Evolutionary conservation across 92 coral and sea anemone genomes (phyloP).

Genomic region (Zoanthus gigantus): DNA sequence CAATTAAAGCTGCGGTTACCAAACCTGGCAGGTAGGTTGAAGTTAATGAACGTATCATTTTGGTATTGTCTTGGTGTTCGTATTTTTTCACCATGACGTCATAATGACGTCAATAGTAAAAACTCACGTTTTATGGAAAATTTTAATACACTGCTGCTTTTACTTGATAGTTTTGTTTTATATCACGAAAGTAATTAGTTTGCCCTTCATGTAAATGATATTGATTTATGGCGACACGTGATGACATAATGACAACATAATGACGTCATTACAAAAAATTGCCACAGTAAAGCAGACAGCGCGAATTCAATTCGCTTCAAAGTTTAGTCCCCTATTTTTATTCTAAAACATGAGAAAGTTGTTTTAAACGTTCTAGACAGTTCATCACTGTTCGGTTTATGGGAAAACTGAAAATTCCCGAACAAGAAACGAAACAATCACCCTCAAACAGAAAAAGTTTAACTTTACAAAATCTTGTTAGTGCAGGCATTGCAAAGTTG

Average conservation of each 20-base stretch:
- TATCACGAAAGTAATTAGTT: slow-evolving; percentile 27
- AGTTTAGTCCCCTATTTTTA: neutral
- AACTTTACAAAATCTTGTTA: slow-evolving; percentile 5
- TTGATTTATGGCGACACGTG: slow-evolving; percentile 21
- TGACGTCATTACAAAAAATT: slow-evolving; percentile 1
- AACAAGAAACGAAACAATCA: slow-evolving; percentile 1
- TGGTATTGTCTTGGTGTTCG: slow-evolving; percentile 14
- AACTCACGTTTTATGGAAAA: slow-evolving; percentile 19
- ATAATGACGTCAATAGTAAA: neutral
- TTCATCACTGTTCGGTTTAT: slow-evolving; percentile 6
- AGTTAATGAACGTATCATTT: slow-evolving; percentile 17
- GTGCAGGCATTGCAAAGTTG: slow-evolving; percentile 22
- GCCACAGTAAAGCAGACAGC: slow-evolving; percentile 19
- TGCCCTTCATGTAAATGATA: slow-evolving; percentile 20
- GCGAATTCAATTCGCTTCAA: slow-evolving; percentile 12
- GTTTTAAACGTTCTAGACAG: neutral
- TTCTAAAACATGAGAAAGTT: neutral
- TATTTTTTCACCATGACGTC: slow-evolving; percentile 13
- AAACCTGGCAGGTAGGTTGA: slow-evolving; percentile 23
- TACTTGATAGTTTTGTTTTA: slow-evolving; percentile 28
- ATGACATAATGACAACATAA: neutral
- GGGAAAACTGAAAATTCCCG: slow-evolving; percentile 10
- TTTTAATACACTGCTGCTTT: slow-evolving; percentile 19
- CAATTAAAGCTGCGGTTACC: slow-evolving; percentile 22
- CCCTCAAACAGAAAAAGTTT: slow-evolving; percentile 1